phyloP scores from a whole-genome alignment of 2,797 vertebrate genomes.

The Malurus leucopterus region DNA sequence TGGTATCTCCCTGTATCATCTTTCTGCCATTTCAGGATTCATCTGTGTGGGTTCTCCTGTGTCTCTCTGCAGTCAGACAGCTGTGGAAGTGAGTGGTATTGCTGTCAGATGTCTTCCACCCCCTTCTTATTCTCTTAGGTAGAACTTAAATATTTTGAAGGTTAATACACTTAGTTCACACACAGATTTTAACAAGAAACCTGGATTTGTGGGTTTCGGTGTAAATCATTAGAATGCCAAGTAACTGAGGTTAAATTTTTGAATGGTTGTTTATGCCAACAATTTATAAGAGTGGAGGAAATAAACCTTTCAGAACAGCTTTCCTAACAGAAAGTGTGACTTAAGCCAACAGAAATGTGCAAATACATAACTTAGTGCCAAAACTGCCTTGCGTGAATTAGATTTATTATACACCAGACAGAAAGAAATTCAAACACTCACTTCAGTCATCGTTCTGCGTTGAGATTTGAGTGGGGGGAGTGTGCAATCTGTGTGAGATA shows the following conservation, averaged over 20 bases:
- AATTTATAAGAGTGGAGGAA: constrained; percentile 34
- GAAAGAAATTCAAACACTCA: constrained; percentile 1
- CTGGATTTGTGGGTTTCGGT: neutral
- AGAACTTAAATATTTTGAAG: constrained; percentile 51
- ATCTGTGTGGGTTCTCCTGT: neutral
- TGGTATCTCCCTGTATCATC: rapidly evolving
- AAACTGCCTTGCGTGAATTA: constrained; percentile 28
- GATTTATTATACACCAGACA: constrained; percentile 44
- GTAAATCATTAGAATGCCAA: constrained; percentile 26
- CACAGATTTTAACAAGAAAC: neutral
- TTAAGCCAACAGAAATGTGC: constrained; percentile 50
- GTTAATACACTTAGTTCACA: neutral
- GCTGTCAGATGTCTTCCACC: neutral
- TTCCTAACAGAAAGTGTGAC: constrained; percentile 44
- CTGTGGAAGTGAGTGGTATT: neutral
- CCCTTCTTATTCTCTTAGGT: constrained; percentile 1
- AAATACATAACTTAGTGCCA: constrained; percentile 42
- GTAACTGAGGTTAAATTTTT: constrained; percentile 40
- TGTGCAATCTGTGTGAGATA: neutral
- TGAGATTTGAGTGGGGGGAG: neutral
- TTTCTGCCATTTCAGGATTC: neutral
- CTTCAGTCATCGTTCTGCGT: neutral
- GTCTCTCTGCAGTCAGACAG: neutral
- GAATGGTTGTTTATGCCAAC: constrained; percentile 45
- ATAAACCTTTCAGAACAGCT: constrained; percentile 47